Evolutionary conservation across 2,888 invertebrate genomes (phyloP).

Genomic region (Mylabris sibirica): DNA sequence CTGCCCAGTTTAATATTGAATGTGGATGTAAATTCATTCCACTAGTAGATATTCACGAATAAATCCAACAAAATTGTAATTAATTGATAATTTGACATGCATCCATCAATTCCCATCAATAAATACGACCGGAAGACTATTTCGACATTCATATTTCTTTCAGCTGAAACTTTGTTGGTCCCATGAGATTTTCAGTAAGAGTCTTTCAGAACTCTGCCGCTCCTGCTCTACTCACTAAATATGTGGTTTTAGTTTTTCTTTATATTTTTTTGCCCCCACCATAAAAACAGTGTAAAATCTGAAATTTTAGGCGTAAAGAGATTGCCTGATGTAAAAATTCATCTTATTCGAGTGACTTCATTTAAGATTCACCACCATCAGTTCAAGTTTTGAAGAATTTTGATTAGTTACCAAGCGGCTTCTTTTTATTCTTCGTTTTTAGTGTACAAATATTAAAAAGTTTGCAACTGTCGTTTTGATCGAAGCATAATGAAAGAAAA

Average conservation of each 20-base stretch:
- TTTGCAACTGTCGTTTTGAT: neutral
- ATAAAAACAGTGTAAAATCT: neutral
- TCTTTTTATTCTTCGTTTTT: too few species aligned
- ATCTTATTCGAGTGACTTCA: neutral
- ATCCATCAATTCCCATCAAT: neutral
- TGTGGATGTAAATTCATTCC: too few species aligned
- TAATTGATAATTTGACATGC: neutral
- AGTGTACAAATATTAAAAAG: neutral
- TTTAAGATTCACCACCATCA: constrained; percentile 7
- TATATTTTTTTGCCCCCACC: too few species aligned
- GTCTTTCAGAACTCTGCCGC: too few species aligned
- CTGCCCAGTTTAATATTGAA: too few species aligned
- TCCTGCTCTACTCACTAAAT: too few species aligned
- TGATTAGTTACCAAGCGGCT: neutral
- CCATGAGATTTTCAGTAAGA: too few species aligned
- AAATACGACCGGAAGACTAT: too few species aligned
- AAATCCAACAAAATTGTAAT: neutral
- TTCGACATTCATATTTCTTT: constrained; percentile 1
- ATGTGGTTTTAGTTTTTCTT: neutral
- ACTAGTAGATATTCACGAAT: neutral
- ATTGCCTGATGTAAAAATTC: neutral
- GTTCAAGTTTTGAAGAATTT: constrained; percentile 1
- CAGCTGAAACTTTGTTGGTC: too few species aligned
- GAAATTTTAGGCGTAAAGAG: neutral
- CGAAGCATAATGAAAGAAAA: neutral